phyloP scores from a whole-genome alignment of 1,140 invertebrate species.

The Dufourea novaeangliae region DNA sequence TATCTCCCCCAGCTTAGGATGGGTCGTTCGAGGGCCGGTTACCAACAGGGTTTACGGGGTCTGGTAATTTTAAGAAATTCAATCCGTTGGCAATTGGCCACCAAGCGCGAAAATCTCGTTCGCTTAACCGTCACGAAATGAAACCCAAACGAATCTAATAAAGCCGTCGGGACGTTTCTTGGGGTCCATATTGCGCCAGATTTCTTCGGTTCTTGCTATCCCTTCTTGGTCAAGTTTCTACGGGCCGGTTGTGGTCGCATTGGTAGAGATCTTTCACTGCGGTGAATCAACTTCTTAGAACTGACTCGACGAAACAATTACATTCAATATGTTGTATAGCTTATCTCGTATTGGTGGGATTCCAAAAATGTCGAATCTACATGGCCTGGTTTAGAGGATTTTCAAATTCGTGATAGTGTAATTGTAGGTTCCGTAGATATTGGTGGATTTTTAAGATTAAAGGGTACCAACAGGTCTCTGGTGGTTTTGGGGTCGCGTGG shows the following conservation, averaged over 20 bases:
- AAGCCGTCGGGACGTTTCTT: neutral
- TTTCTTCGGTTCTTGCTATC: neutral
- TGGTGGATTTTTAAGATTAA: no score
- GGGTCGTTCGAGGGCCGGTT: neutral
- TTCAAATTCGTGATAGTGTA: no score
- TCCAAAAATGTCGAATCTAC: no score
- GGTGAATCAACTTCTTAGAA: no score
- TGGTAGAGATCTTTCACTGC: neutral
- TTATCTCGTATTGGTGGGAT: no score
- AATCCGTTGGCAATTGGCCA: slow-evolving; percentile 29
- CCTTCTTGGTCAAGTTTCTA: neutral
- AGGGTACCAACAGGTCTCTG: no score
- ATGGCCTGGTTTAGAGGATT: no score
- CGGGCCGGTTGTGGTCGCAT: neutral
- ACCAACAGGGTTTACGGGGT: slow-evolving; percentile 5
- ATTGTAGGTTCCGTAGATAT: no score
- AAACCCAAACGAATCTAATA: slow-evolving; percentile 35
- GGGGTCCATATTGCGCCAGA: neutral
- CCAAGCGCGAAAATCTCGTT: slow-evolving; percentile 25
- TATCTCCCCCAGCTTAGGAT: neutral
- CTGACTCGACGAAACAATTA: no score
- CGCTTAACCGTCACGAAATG: slow-evolving; percentile 28
- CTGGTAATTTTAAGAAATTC: slow-evolving; percentile 35
- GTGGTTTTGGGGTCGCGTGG: no score
- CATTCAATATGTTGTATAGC: no score